Conservation (phyloP, 1,140 invertebrate species). For the Drusus annulatus region DNA sequence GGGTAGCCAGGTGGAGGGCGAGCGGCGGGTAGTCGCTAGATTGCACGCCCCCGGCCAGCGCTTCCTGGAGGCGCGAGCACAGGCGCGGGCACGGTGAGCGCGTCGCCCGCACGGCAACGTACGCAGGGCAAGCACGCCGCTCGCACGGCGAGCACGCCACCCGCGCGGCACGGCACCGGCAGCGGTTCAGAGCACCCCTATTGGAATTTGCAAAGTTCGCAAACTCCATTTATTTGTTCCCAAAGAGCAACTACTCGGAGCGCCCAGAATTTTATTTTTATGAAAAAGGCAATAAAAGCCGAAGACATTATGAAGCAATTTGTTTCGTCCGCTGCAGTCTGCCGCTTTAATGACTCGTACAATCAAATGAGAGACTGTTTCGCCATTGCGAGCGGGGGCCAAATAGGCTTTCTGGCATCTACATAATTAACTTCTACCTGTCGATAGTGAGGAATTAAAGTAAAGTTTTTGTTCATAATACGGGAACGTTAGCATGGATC, state of each 20-base stretch:
- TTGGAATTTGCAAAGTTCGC: constrained; percentile 45
- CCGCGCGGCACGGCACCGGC: no score
- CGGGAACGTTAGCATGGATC: no score
- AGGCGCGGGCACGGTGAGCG: neutral
- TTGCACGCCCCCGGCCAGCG: constrained; percentile 7
- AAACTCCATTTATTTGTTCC: constrained; percentile 40
- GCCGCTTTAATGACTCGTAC: constrained; percentile 30
- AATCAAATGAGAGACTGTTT: constrained; percentile 19
- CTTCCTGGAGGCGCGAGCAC: neutral
- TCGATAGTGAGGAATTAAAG: no score
- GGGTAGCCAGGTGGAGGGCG: neutral
- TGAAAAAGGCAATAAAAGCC: constrained; percentile 41
- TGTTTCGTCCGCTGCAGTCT: constrained; percentile 38
- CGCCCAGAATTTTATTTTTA: constrained; percentile 26
- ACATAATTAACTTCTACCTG: no score
- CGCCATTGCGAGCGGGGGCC: neutral
- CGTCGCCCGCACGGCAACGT: neutral
- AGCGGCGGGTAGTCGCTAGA: neutral
- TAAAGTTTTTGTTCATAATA: no score
- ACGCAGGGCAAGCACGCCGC: neutral
- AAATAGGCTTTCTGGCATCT: no score
- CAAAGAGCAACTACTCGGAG: constrained; percentile 6
- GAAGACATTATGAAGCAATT: constrained; percentile 45
- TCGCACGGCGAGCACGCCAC: neutral
- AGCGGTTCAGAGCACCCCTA: neutral